Conservation (phyloP, 1,140 invertebrate genomes). For the Nautilus pompilius region DNA sequence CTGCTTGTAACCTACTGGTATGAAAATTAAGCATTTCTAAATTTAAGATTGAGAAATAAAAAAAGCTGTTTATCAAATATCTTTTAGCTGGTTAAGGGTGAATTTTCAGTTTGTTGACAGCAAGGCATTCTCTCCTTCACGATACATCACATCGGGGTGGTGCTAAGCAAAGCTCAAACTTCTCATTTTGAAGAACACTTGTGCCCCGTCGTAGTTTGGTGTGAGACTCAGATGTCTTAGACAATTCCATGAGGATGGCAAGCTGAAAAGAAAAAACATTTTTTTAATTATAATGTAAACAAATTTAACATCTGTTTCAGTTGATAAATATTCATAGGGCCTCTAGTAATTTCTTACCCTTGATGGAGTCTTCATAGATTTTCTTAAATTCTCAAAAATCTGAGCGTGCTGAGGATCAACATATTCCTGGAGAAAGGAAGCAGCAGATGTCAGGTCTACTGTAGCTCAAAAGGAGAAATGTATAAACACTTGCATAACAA, state of each 20-base stretch:
- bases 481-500: no score
- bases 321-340: not conserved
- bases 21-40: not conserved
- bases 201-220: slow-evolving; percentile 16
- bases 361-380: slow-evolving; percentile 44
- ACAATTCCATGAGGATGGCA: slow-evolving; percentile 45
- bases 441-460: no score
- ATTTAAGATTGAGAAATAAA: not conserved
- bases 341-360: slow-evolving; percentile 27
- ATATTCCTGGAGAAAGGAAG: slow-evolving; percentile 22
- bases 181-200: slow-evolving; percentile 47
- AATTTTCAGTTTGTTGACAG: not conserved
- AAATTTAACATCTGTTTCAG: not conserved
- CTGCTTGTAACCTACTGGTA: not conserved
- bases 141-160: slow-evolving; percentile 27
- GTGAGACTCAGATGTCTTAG: slow-evolving; percentile 20
- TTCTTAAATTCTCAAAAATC: slow-evolving; percentile 41
- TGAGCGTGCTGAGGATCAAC: slow-evolving; percentile 43
- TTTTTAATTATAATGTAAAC: not conserved
- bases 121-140: slow-evolving; percentile 6
- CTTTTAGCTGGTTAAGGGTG: not conserved
- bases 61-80: not conserved
- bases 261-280: slow-evolving; percentile 30
- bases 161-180: slow-evolving; percentile 40
- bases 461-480: no score